Evolutionary conservation across 2,888 invertebrate species (phyloP).

Genomic region (Acrobasis suavella): DNA sequence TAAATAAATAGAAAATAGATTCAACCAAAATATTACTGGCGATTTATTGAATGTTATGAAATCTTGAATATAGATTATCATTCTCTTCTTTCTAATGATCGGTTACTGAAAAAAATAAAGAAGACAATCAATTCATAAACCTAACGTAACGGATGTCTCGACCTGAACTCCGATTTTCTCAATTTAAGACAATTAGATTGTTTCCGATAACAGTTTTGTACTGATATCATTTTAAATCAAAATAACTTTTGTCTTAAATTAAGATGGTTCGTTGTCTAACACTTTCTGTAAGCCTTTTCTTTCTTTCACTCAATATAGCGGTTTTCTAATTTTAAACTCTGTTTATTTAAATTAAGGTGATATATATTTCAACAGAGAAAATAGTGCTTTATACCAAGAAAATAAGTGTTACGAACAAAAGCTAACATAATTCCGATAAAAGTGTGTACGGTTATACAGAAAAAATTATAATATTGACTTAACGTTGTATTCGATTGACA

Average conservation of each 20-base stretch:
- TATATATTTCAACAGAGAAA: neutral
- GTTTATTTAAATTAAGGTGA: neutral
- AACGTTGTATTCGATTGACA: neutral
- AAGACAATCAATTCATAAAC: neutral
- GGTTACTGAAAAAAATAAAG: neutral
- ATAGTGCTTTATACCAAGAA: neutral
- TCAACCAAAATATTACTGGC: no score
- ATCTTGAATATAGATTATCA: neutral
- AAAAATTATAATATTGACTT: neutral
- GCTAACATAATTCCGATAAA: neutral
- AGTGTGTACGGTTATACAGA: neutral
- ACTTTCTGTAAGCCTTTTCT: neutral
- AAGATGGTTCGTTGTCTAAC: neutral
- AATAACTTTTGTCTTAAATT: neutral
- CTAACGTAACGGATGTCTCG: neutral
- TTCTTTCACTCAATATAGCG: neutral
- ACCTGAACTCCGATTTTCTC: neutral
- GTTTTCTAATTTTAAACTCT: neutral
- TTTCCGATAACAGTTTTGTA: neutral
- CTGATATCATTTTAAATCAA: no score
- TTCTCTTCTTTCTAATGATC: neutral
- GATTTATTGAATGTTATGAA: neutral
- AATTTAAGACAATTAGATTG: slow-evolving; percentile 2
- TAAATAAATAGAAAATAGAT: neutral
- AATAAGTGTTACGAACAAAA: no score